These are phyloP conservation scores for Alexandromys fortis DNA, from an alignment of 2,113 vertebrate genomes.

Conservation along the genomic window DNA sequence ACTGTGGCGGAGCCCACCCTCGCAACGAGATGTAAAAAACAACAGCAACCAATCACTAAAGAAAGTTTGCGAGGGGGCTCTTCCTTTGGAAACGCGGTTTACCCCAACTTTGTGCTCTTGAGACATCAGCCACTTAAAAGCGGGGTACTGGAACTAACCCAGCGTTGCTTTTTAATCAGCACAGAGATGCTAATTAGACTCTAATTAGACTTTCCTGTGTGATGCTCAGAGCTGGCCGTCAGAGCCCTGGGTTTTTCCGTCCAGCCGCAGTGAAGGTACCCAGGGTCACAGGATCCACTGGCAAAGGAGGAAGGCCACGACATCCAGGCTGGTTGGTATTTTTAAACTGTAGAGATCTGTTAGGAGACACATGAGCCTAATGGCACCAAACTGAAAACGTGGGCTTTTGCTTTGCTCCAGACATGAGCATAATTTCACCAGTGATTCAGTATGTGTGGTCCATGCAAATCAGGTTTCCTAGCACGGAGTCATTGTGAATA, in stretches of 20 bases:
- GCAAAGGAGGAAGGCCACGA: conserved; percentile 52
- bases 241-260: conserved; percentile 51
- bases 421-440: conserved; percentile 52
- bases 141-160: conserved; percentile 79
- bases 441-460: conserved; percentile 58
- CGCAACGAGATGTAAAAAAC: conserved; percentile 75
- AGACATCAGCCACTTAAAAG: conserved; percentile 79
- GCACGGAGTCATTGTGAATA: conserved; percentile 47
- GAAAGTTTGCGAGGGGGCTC: conserved; percentile 61
- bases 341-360: conserved; percentile 35
- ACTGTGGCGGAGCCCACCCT: conserved; percentile 22
- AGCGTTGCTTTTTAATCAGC: conserved; percentile 80
- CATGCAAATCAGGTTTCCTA: conserved; percentile 59
- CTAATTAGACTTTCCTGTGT: conserved; percentile 75
- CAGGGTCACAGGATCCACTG: not conserved
- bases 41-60: conserved; percentile 70
- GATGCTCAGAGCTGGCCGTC: conserved; percentile 69
- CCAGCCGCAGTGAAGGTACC: not conserved
- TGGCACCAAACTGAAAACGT: not conserved
- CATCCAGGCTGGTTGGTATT: conserved; percentile 47
- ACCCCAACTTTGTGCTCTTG: conserved; percentile 59
- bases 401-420: conserved; percentile 47
- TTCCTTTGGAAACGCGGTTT: conserved; percentile 71
- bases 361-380: conserved; percentile 39
- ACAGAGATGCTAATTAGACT: conserved; percentile 78